These are phyloP conservation scores for Epinephelus lanceolatus DNA, from an alignment of 2,113 vertebrate genomes.

Conservation along the genomic window DNA sequence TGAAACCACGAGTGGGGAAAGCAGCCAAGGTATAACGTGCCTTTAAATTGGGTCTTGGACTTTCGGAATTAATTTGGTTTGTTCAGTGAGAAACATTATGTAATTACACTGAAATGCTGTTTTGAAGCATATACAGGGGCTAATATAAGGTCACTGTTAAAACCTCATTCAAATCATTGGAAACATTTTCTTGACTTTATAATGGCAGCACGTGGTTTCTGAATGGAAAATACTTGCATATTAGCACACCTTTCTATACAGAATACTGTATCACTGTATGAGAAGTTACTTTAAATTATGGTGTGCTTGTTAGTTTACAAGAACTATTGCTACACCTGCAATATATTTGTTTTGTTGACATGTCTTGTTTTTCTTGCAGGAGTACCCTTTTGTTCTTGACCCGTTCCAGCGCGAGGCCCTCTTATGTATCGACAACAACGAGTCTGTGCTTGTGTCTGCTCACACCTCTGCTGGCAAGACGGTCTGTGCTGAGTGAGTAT, in stretches of 20 bases:
- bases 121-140: no score
- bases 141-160: neutral
- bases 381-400: slow-evolving; percentile 97
- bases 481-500: slow-evolving; percentile 98
- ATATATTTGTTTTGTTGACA: neutral
- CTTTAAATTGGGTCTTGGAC: neutral
- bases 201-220: no score
- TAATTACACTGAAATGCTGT: neutral
- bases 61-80: neutral
- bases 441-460: slow-evolving; percentile 97
- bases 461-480: slow-evolving; percentile 99
- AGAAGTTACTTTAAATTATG: neutral
- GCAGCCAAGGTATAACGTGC: slow-evolving; percentile 91
- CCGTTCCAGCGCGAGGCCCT: slow-evolving; percentile 98
- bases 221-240: neutral
- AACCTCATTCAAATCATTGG: neutral
- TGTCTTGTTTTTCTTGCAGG: slow-evolving; percentile 82
- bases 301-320: neutral
- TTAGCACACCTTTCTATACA: neutral
- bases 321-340: neutral
- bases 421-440: slow-evolving; percentile 97
- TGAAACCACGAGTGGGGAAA: slow-evolving; percentile 94
- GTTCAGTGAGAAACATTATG: neutral
- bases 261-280: neutral
- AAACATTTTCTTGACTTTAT: neutral